These are phyloP conservation scores for Halcyon smyrnensis DNA, from an alignment of 2,797 vertebrate genomes.

Conservation along the genomic window DNA sequence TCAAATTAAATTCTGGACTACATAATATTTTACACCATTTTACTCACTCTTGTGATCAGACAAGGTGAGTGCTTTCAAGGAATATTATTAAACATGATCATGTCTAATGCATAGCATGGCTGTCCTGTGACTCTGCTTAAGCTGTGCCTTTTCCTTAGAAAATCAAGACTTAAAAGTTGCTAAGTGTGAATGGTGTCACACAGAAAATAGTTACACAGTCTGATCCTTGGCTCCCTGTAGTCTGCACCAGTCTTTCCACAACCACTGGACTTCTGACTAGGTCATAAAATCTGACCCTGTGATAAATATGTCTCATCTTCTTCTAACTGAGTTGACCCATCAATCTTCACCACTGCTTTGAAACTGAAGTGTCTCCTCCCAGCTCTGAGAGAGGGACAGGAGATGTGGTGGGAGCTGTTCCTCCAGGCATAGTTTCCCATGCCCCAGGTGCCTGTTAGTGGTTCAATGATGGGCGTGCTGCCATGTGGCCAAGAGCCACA, in stretches of 20 bases:
- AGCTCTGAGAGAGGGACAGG: neutral
- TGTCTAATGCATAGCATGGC: neutral
- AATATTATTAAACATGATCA: neutral
- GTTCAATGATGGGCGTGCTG: neutral
- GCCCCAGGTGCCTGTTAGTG: neutral
- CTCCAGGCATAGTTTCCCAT: neutral
- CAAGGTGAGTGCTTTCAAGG: neutral
- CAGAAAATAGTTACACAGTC: neutral
- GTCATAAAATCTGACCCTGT: neutral
- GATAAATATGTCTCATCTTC: neutral
- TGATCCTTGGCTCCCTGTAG: neutral
- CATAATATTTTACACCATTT: neutral
- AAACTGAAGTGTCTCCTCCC: rapidly evolving
- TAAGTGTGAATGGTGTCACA: no score
- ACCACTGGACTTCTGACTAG: neutral
- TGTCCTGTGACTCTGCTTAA: neutral
- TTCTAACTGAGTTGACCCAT: neutral
- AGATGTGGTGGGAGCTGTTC: neutral
- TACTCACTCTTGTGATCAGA: neutral
- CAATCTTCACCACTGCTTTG: neutral
- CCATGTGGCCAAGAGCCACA: neutral
- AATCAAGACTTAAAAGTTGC: no score
- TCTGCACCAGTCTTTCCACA: neutral
- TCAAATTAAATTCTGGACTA: neutral
- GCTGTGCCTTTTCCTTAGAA: neutral